Evolutionary conservation across 2,888 invertebrate genomes (phyloP).

Genomic region (Eupithecia centaureata): DNA sequence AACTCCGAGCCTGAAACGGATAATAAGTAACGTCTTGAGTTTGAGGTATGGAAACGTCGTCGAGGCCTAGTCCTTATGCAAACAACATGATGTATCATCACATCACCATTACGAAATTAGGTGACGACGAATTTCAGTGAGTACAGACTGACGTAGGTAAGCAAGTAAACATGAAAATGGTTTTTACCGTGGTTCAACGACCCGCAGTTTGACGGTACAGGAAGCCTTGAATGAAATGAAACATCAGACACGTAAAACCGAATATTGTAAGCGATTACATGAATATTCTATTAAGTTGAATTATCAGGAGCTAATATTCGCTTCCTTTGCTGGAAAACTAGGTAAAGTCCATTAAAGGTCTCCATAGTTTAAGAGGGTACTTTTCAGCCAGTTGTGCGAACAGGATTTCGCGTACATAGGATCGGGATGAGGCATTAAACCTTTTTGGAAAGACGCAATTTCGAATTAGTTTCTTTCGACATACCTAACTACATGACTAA

Average conservation of each 20-base stretch:
- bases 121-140: constrained; percentile 24
- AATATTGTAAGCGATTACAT: constrained; percentile 3
- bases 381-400: no score
- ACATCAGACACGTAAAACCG: constrained; percentile 8
- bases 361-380: no score
- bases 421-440: no score
- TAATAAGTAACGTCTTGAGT: background rate
- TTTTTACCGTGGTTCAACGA: constrained; percentile 31
- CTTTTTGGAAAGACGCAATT: no score
- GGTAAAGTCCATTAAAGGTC: background rate
- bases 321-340: background rate
- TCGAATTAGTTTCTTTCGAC: no score
- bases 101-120: constrained; percentile 34
- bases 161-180: constrained; percentile 29
- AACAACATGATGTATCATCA: constrained; percentile 37
- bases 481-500: no score
- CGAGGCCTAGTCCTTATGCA: constrained; percentile 33
- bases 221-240: constrained; percentile 29
- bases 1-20: background rate
- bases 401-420: no score
- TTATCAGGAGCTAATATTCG: background rate
- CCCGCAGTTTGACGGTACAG: constrained; percentile 19
- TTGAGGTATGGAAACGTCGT: constrained; percentile 26
- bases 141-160: constrained; percentile 29
- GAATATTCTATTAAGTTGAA: constrained; percentile 2